These are phyloP conservation scores for Microplitis deprimator DNA, from an alignment of 2,888 invertebrate genomes.

Conservation along the genomic window DNA sequence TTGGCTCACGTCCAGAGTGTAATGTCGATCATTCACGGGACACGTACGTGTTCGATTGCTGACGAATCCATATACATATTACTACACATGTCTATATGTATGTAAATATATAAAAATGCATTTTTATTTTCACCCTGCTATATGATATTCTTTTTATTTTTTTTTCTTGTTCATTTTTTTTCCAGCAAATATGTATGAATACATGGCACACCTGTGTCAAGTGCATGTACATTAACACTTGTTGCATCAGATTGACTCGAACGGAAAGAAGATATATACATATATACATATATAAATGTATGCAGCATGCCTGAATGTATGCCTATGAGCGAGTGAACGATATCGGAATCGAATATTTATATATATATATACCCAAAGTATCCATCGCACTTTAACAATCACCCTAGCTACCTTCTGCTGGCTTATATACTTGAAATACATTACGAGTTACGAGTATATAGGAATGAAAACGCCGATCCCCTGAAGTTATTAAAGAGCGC, in stretches of 20 bases:
- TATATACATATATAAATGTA: background rate
- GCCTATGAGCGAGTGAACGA: constrained; percentile 8
- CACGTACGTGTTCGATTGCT: constrained; percentile 5
- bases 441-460: background rate
- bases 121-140: constrained; percentile 37
- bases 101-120: constrained; percentile 34
- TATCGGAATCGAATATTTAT: background rate
- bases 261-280: constrained; percentile 42
- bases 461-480: constrained; percentile 12
- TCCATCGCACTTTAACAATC: background rate
- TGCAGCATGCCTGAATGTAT: constrained; percentile 12
- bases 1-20: constrained; percentile 26
- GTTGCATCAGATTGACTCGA: constrained; percentile 53
- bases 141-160: constrained; percentile 38
- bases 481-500: constrained; percentile 32
- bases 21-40: constrained; percentile 11
- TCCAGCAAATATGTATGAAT: background rate
- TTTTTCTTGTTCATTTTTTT: constrained; percentile 41
- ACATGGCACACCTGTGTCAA: constrained; percentile 23
- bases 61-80: constrained; percentile 10
- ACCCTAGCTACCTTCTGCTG: background rate
- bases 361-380: background rate
- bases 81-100: background rate
- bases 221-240: constrained; percentile 52
- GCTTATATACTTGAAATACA: background rate